A percentile compares a stretch with the other conserved stretches of the same genome.
Conservation (phyloP, 1,140 invertebrate genomes). For the Ceratosolen solmsi region DNA sequence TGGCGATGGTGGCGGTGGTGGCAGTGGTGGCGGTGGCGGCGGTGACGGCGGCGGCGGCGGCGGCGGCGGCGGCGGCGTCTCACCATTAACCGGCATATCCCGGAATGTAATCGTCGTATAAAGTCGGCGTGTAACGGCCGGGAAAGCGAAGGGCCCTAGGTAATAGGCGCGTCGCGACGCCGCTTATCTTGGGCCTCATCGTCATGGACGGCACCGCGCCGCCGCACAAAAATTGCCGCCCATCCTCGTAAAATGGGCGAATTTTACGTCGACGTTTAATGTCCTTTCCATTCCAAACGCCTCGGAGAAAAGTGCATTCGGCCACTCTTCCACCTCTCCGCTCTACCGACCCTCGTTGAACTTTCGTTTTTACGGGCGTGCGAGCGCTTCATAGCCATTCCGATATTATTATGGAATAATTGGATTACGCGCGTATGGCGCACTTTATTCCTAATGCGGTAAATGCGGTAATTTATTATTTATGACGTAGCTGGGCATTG, state of each 20-base stretch:
- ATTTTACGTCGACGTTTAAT: conserved; percentile 13
- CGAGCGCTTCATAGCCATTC: too few relatives aligned
- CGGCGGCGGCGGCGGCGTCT: neutral
- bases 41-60: too few relatives aligned
- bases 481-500: neutral
- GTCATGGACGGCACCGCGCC: neutral
- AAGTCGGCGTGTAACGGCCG: neutral
- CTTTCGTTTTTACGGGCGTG: too few relatives aligned
- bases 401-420: conserved; percentile 8
- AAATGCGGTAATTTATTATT: conserved; percentile 16
- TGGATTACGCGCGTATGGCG: conserved; percentile 12
- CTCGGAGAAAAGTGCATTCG: neutral
- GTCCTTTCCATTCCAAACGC: neutral
- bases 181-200: neutral
- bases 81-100: neutral
- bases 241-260: neutral
- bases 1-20: too few relatives aligned
- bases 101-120: neutral
- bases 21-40: neutral
- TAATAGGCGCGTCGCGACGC: conserved; percentile 21
- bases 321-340: neutral
- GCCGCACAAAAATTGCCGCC: neutral
- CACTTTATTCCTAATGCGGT: neutral
- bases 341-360: neutral
- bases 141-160: neutral